Base-by-base conservation (phyloP, 2,113 vertebrate genomes). In the Castor canadensis region DNA sequence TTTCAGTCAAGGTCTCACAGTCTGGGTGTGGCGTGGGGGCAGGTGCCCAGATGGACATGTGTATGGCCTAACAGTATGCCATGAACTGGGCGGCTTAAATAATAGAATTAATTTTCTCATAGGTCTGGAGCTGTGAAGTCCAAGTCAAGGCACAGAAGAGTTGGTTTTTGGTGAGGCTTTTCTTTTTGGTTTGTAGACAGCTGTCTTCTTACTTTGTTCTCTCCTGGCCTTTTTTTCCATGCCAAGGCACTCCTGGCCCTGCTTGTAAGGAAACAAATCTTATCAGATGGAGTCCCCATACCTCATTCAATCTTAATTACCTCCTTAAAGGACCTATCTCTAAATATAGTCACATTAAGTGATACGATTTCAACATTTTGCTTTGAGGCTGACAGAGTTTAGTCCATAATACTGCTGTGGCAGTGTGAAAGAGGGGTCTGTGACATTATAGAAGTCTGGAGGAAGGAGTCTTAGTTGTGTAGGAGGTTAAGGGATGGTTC, bases 291-390 rank as follows among this genome's bases (percentile, higher is more conserved):
- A 45, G 56, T 49, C 11, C 72, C n/a, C 12, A 47, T 32, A 76
- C 60, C 13, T 80, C 13, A 38, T 89, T 94, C 80, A 82, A 85
- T 43, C 60, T 94, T 81, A 60, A 32, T 94, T 94, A 58, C 67
- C 30, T 76, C 71, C 60, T 67, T 76, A 71, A 67, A 79, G 11
- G 5, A 28, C 75, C 32, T 22, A 2, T n/a, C 16, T 80, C 64
- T 43, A 60, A 85, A 81, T 76, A 85, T 40, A 94, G 38, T 88
- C 43, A 66, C 9, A 47, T 15, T n/a, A 28, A 11, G 20, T n/a
- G 49, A 54, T 73, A 45, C 17, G 20, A 19, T 66, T 95, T 75
- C 26, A 45, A 43, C 52, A 35, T 88, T 28, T 9, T 15, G 88
- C 67, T 72, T 80, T 52, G 45, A 45, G 43, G 54, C 60, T 38